A percentile compares a stretch with the other conserved stretches of the same genome.
Evolutionary conservation across 1,140 invertebrate genomes (phyloP).

Genomic region (Aphidius ervi): DNA sequence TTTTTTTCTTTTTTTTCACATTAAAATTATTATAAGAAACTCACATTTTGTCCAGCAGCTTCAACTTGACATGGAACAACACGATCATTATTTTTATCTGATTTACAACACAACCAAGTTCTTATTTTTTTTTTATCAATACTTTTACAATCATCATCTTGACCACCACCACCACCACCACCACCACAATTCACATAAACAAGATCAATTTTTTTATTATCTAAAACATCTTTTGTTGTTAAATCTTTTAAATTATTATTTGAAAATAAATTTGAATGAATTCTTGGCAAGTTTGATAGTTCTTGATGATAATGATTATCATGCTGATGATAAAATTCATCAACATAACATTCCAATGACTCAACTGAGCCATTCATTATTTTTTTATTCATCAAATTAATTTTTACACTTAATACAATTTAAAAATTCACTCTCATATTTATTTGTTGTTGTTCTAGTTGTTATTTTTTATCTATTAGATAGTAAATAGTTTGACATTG

Average conservation of each 20-base stretch:
- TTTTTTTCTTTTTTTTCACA: not conserved
- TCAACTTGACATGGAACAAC: slow-evolving; percentile 35
- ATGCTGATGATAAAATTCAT: slow-evolving; percentile 29
- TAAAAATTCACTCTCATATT: too few species aligned
- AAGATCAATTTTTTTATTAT: slow-evolving; percentile 27
- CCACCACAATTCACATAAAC: slow-evolving; percentile 36
- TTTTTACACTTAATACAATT: too few species aligned
- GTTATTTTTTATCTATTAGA: too few species aligned
- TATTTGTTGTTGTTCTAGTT: too few species aligned
- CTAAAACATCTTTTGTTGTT: slow-evolving; percentile 25
- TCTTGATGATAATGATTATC: slow-evolving; percentile 14
- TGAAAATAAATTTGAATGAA: slow-evolving; percentile 14
- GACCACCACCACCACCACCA: slow-evolving; percentile 26
- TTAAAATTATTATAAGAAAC: not conserved
- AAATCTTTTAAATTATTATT: slow-evolving; percentile 13
- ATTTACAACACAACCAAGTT: slow-evolving; percentile 40
- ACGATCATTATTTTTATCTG: slow-evolving; percentile 30
- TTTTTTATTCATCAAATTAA: too few species aligned
- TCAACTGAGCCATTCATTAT: slow-evolving; percentile 34
- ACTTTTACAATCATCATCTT: slow-evolving; percentile 31
- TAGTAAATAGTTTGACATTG: too few species aligned
- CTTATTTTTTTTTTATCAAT: slow-evolving; percentile 28
- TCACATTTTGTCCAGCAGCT: slow-evolving; percentile 22
- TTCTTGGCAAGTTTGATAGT: slow-evolving; percentile 9
- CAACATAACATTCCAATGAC: slow-evolving; percentile 29